These are phyloP conservation scores for Dicranocentrus wangi DNA, from an alignment of 2,888 invertebrate species.

Conservation along the genomic window DNA sequence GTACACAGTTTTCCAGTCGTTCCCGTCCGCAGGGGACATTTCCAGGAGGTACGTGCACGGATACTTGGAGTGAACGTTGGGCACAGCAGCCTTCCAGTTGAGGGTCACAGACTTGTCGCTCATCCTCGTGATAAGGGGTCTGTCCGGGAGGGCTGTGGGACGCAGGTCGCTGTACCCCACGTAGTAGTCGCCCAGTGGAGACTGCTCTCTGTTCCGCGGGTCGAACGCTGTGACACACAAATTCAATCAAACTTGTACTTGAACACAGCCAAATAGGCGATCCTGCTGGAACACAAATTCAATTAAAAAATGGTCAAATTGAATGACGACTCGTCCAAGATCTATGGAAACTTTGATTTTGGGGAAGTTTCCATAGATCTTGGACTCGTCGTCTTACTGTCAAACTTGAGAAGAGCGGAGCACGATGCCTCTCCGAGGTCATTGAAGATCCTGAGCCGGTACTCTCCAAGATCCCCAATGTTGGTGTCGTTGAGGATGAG, in stretches of 20 bases:
- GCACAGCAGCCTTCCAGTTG: slow-evolving; percentile 96
- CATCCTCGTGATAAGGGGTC: slow-evolving; percentile 94
- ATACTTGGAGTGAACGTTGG: slow-evolving; percentile 79
- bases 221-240: slow-evolving; percentile 50
- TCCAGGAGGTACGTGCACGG: slow-evolving; percentile 96
- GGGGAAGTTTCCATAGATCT: neutral
- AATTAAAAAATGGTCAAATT: too few relatives aligned
- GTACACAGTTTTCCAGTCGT: slow-evolving; percentile 49
- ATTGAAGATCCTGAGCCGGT: slow-evolving; percentile 88
- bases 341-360: too few relatives aligned
- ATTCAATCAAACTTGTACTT: too few relatives aligned
- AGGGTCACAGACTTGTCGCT: slow-evolving; percentile 90
- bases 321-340: too few relatives aligned
- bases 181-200: slow-evolving; percentile 81
- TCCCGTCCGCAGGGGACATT: slow-evolving; percentile 80
- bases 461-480: slow-evolving; percentile 86
- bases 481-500: slow-evolving; percentile 81
- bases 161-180: slow-evolving; percentile 87
- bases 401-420: slow-evolving; percentile 85
- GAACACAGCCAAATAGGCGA: too few relatives aligned
- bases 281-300: too few relatives aligned
- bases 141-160: slow-evolving; percentile 91
- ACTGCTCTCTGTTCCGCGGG: slow-evolving; percentile 72
- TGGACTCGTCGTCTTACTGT: slow-evolving; percentile 85
- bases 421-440: slow-evolving; percentile 89